phyloP scores from a whole-genome alignment of 2,888 invertebrate species.

The Torymus texanus region DNA sequence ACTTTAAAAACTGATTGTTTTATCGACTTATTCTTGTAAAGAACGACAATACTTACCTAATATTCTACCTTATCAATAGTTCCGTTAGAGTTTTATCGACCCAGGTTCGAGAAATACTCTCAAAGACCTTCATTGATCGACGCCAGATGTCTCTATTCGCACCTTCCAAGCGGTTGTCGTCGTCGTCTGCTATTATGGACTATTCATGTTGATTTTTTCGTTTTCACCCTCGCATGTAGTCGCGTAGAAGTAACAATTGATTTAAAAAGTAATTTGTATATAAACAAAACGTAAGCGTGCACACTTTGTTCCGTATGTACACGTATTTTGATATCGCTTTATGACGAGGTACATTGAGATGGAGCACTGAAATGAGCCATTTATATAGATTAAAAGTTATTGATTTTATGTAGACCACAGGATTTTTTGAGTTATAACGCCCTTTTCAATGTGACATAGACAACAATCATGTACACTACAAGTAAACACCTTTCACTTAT shows the following conservation, averaged over 20 bases:
- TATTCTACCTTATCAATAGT: too few species aligned
- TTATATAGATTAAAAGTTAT: constrained; percentile 27
- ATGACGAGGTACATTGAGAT: too few species aligned
- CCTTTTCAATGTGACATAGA: not conserved
- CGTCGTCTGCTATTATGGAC: constrained; percentile 25
- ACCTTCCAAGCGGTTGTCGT: not conserved
- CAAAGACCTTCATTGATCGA: too few species aligned
- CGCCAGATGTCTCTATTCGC: constrained; percentile 16
- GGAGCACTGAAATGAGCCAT: not conserved
- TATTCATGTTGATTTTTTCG: constrained; percentile 7
- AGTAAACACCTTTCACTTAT: too few species aligned
- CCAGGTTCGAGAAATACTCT: too few species aligned
- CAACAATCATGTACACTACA: too few species aligned
- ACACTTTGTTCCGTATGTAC: not conserved
- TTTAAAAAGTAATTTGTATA: constrained; percentile 34
- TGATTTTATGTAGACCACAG: constrained; percentile 31
- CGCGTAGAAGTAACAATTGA: constrained; percentile 23
- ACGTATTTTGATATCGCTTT: too few species aligned
- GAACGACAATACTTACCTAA: too few species aligned
- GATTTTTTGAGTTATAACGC: constrained; percentile 2
- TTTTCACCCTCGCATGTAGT: constrained; percentile 27
- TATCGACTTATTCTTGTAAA: too few species aligned
- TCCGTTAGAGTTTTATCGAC: too few species aligned
- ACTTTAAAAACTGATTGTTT: too few species aligned
- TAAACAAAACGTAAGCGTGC: constrained; percentile 38